Percentiles rank a stretch among this genome's conserved stretches.
Evolutionary conservation across 2,888 invertebrate genomes (phyloP).

Genomic region (Agrilus cyanescens): DNA sequence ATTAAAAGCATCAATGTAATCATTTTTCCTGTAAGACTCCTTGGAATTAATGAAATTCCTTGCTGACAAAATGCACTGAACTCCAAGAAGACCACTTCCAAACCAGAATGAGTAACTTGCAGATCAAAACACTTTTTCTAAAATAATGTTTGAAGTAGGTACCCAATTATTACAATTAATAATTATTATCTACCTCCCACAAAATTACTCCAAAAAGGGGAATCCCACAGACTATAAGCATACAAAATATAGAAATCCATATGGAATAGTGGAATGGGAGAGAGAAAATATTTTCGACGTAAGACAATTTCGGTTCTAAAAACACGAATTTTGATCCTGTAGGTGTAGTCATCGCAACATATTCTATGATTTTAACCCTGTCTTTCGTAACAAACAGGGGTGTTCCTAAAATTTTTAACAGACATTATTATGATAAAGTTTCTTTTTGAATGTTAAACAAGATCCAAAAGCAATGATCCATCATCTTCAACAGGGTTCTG

Average conservation of each 20-base stretch:
- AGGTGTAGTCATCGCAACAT: constrained; percentile 54
- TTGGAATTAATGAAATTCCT: constrained; percentile 43
- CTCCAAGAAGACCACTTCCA: constrained; percentile 42
- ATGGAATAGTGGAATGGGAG: constrained; percentile 54
- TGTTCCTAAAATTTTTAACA: constrained; percentile 37
- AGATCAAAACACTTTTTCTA: background rate
- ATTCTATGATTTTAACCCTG: constrained; percentile 49
- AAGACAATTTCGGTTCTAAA: constrained; percentile 56
- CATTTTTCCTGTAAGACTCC: constrained; percentile 37
- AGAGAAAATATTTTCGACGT: constrained; percentile 57
- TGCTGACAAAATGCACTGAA: constrained; percentile 50
- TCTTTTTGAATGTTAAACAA: no score
- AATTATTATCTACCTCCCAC: constrained; percentile 29
- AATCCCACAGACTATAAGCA: constrained; percentile 38
- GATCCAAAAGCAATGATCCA: no score
- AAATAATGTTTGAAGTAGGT: background rate
- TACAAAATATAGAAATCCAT: constrained; percentile 46
- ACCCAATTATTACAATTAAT: background rate
- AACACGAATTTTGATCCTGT: constrained; percentile 60
- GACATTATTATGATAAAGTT: no score
- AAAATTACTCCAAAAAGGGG: constrained; percentile 31
- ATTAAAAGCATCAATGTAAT: constrained; percentile 51
- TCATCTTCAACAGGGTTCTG: no score
- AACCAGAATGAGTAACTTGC: constrained; percentile 26
- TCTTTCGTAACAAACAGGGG: constrained; percentile 52